Conservation (phyloP, 1,140 invertebrate species). For the Globodera rostochiensis region DNA sequence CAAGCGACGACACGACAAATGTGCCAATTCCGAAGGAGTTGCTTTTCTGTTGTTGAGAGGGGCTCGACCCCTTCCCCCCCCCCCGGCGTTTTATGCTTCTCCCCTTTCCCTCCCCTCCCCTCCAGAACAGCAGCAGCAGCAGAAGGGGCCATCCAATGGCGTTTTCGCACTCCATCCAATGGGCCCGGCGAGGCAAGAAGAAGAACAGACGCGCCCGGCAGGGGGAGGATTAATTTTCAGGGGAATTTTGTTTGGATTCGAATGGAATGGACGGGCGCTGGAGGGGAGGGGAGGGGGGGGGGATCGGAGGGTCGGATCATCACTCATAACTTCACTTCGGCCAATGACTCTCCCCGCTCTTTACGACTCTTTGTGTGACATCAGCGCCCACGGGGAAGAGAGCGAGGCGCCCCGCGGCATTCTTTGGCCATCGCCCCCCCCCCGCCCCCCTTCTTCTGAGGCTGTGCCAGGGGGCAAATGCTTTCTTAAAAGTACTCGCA, state of each 20-base stretch:
- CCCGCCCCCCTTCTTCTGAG: too few relatives aligned
- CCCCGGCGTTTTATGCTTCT: not conserved
- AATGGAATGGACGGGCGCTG: not conserved
- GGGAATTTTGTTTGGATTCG: not conserved
- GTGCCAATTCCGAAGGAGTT: not conserved
- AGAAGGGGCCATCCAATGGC: not conserved
- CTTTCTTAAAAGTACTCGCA: not conserved
- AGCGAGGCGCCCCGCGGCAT: not conserved
- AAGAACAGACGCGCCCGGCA: constrained; percentile 7
- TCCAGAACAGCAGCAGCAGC: too few relatives aligned
- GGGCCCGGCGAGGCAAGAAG: not conserved
- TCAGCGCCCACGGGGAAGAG: not conserved
- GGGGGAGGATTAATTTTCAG: not conserved
- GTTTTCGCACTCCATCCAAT: constrained; percentile 3
- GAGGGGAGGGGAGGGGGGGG: not conserved
- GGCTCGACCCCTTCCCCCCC: too few relatives aligned
- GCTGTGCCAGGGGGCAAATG: not conserved
- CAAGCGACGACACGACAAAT: too few relatives aligned
- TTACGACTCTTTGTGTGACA: constrained; percentile 2
- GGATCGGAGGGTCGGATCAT: constrained; percentile 10
- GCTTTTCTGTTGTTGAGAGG: not conserved
- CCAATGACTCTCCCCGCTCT: not conserved
- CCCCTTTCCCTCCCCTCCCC: too few relatives aligned
- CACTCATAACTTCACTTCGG: constrained; percentile 11
- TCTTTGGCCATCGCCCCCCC: not conserved